phyloP scores from a whole-genome alignment of 2,113 vertebrate genomes.

The Tonatia bakeri region DNA sequence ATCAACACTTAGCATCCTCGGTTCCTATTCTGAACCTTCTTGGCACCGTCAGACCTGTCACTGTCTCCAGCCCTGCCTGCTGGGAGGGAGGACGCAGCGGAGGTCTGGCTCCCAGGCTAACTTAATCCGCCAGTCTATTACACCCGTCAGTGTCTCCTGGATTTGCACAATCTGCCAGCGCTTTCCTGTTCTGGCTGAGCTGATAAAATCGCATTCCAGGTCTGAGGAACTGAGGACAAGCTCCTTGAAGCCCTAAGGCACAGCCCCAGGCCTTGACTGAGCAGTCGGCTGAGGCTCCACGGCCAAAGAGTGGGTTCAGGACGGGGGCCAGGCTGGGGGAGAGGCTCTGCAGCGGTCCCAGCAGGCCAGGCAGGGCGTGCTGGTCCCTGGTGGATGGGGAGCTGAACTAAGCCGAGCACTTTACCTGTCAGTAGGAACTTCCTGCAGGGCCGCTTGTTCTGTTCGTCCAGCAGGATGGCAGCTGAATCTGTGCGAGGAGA shows the following conservation, averaged over 20 bases:
- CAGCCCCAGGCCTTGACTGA: neutral
- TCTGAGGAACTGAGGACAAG: neutral
- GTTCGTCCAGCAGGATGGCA: slow-evolving; percentile 84
- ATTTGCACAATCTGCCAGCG: neutral
- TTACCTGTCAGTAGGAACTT: slow-evolving; percentile 85
- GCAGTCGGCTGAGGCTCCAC: neutral
- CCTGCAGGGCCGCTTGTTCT: slow-evolving; percentile 85
- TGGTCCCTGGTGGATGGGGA: too few species aligned
- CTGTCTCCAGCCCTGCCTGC: neutral
- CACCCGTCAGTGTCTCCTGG: neutral
- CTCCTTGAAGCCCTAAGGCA: neutral
- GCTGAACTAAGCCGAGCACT: neutral
- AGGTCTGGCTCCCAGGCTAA: neutral
- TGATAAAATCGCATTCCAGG: neutral
- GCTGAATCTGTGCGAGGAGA: slow-evolving; percentile 78
- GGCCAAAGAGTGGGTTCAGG: neutral
- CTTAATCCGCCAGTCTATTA: neutral
- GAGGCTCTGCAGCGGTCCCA: neutral
- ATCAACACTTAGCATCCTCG: neutral
- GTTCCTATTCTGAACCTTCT: neutral
- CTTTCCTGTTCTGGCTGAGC: neutral
- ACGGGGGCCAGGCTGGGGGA: neutral
- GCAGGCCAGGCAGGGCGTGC: neutral
- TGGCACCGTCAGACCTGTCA: neutral
- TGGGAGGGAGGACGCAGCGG: neutral